phyloP scores from a whole-genome alignment of 1,140 invertebrate species.

The Eurosta solidaginis region DNA sequence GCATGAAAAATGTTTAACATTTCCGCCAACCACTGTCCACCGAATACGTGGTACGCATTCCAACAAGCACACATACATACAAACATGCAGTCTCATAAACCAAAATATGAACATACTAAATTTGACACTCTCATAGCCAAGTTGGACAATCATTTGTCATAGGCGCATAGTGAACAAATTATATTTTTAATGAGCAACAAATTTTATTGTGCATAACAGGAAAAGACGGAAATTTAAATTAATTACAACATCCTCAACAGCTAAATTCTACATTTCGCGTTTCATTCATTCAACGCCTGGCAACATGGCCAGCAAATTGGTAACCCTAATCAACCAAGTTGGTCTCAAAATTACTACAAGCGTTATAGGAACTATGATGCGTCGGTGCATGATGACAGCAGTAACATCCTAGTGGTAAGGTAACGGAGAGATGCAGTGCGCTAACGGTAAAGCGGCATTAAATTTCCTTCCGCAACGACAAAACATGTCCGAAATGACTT shows the following conservation, averaged over 20 bases:
- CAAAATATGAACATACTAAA: not conserved
- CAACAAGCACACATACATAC: not conserved
- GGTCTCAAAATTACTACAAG: not conserved
- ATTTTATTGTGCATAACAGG: constrained; percentile 31
- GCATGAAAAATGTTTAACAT: constrained; percentile 13
- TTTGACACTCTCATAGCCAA: not conserved
- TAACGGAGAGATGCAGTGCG: not conserved
- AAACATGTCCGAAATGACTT: constrained; percentile 33
- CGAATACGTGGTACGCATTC: not conserved
- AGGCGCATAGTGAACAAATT: not conserved
- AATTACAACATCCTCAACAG: constrained; percentile 26
- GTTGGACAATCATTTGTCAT: constrained; percentile 20
- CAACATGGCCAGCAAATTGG: not conserved
- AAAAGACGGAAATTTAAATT: constrained; percentile 30
- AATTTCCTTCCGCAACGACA: constrained; percentile 30
- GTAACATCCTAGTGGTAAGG: too few species aligned
- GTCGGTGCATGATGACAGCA: too few species aligned
- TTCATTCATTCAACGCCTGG: too few species aligned
- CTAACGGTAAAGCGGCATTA: not conserved
- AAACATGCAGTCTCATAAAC: not conserved
- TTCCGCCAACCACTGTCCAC: not conserved
- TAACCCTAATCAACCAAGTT: not conserved
- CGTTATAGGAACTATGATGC: too few species aligned
- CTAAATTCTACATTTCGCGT: not conserved
- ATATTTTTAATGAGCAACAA: constrained; percentile 28